A percentile compares a stretch with the other conserved stretches of the same genome.
Conservation (phyloP, 2,113 vertebrate species). For the Motacilla tschutschensis region DNA sequence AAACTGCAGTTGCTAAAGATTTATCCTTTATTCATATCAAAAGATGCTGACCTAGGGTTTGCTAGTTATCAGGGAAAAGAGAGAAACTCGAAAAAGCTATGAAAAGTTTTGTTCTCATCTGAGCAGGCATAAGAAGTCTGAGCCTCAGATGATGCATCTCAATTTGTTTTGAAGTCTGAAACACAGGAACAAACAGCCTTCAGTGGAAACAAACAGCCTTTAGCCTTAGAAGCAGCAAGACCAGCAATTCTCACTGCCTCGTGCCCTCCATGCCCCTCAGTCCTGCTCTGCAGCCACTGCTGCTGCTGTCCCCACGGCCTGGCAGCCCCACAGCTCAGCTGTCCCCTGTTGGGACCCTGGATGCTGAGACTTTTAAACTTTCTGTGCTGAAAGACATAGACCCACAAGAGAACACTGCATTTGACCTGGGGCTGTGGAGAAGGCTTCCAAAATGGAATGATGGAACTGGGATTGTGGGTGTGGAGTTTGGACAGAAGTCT, state of each 20-base stretch:
- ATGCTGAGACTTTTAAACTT: too few relatives aligned
- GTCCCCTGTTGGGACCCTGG: background rate
- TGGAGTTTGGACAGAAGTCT: too few relatives aligned
- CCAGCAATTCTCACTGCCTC: background rate
- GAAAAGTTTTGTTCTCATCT: background rate
- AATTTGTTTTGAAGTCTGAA: background rate
- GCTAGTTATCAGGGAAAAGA: background rate
- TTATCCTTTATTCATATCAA: background rate
- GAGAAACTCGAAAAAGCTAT: background rate
- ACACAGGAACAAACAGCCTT: background rate
- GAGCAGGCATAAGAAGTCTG: background rate
- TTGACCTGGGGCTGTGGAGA: too few relatives aligned
- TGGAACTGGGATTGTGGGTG: too few relatives aligned
- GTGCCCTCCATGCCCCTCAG: background rate
- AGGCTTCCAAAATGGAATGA: too few relatives aligned
- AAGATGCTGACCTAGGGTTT: background rate
- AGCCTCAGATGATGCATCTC: background rate
- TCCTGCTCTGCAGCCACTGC: background rate
- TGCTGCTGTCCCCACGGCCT: background rate
- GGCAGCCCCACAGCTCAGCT: background rate
- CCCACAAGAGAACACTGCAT: too few relatives aligned
- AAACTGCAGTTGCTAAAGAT: background rate
- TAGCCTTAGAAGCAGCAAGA: background rate
- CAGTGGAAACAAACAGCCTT: background rate
- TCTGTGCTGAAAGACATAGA: too few relatives aligned